Evolutionary conservation across 2,797 vertebrate species (phyloP), one percentile per base, ranked within the genome.

Genomic region (Okamejei kenojei): DNA sequence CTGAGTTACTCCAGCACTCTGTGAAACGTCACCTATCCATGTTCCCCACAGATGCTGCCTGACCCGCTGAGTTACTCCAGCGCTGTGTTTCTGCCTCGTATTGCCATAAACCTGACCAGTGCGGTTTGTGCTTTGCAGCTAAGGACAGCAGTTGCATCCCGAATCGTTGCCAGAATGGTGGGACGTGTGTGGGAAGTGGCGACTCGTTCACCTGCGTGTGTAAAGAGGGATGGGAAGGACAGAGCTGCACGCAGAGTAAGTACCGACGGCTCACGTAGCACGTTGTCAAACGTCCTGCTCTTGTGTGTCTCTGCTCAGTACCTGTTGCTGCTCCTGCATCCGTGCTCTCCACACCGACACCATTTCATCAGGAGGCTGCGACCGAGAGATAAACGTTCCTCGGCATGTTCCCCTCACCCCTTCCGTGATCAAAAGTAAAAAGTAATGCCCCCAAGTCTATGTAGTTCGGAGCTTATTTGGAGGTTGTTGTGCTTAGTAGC

Each of bases 221-320:
- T 96, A 98, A 97, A 63, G 98, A 99, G 0, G 98, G 98, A 93
- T 99, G 98, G 98, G 97, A 98, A 94, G 98, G 98, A 93, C 96
- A 96, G 73, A 98, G 97, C 86, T 99, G 98, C 94, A 96, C 97
- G 0, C 97, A 97, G 95, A 98, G 98, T 99, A 97, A 95, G 98
- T 93, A 45, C 74, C 0, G 15, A 6, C 61, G 1, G 21, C 13
- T 23, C 9, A 54, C 11, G 71, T 80, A 80, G 68, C 90, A 54
- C 45, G 6, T 54, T 54, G 95, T 15, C 4, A 1, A 58, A 5
- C 15, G 26, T 26, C 10, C 82, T 13, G 0, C 29, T 86, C 26
- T 84, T 63, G 58, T 15, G 26, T 7, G 7, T 63, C 5, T 58
- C 58, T 15, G 0, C 54, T 58, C 6, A 26, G n/a, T 29, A 58